Base-by-base conservation (phyloP, 2,797 vertebrate species). In the Rhinichthys osculus region DNA sequence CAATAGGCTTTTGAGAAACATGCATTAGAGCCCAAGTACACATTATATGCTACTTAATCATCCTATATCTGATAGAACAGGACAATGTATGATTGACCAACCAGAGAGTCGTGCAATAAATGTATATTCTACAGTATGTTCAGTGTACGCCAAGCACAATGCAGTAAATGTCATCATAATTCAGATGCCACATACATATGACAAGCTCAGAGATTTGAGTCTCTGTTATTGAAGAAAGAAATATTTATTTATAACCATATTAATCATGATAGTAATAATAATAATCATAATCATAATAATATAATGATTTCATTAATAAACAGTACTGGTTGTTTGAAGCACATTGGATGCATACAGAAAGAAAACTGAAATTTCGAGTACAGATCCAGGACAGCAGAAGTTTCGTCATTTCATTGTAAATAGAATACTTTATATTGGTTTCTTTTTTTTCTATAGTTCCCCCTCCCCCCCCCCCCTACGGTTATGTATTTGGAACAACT, bases 241-340 rank as follows among this genome's bases (percentile, higher is more conserved):
- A 96, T 95, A 95, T 98, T 98, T 98, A 98, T 97, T 98, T 96
- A 96, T 97, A 96, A 97, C 94, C 93, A 90, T 93, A 93, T 92
- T 92, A 90, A 90, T 90, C 87, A 92, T 93, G 90, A 91, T 92
- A 91, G 84, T 95, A 94, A 91, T 93, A 93, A 92, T 88, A 92
- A 87, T 90, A 95, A 93, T 96, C 95, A 96, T 95, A 94, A 91
- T 94, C 90, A 94, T 95, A 94, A 95, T 95, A 95, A 94, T 92
- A 91, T 92, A 94, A 92, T 92, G 91, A 91, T 94, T 92, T 91
- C 90, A 92, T 94, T 93, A 90, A 94, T 95, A 96, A 95, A 95
- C 96, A 96, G 92, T 96, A 95, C 93, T 96, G 95, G 95, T 96
- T 94, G 93, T 96, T 93, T 95, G 95, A 94, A 95, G 95, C 96